phyloP scores from a whole-genome alignment of 1,140 invertebrate species.

The Cylas formicarius region DNA sequence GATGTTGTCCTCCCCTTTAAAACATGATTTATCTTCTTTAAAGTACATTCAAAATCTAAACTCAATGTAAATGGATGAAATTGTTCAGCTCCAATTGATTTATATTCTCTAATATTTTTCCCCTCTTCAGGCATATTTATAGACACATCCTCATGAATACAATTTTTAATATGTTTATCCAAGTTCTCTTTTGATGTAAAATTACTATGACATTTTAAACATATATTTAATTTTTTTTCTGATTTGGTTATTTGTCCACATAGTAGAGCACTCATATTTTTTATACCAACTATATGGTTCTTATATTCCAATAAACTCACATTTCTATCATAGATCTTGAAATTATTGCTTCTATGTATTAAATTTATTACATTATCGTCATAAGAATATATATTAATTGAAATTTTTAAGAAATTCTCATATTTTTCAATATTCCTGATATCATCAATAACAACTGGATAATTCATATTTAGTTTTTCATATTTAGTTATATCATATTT shows the following conservation, averaged over 20 bases:
- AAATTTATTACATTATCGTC: slow-evolving; percentile 12
- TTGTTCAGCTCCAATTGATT: slow-evolving; percentile 5
- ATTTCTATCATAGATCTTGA: slow-evolving; percentile 10
- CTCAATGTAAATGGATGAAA: slow-evolving; percentile 1
- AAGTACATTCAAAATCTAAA: slow-evolving; percentile 2
- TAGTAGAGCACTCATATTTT: slow-evolving; percentile 10
- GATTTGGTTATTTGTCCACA: slow-evolving; percentile 6
- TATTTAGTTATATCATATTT: slow-evolving; percentile 14
- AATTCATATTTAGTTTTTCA: slow-evolving; percentile 13
- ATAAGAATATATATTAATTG: slow-evolving; percentile 8
- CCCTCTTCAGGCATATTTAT: slow-evolving; percentile 3
- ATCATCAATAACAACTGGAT: slow-evolving; percentile 7
- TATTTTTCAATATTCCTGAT: slow-evolving; percentile 15
- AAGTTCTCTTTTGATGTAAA: slow-evolving; percentile 4
- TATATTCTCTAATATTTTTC: slow-evolving; percentile 6
- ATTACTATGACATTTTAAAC: slow-evolving; percentile 4
- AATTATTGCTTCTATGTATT: slow-evolving; percentile 7
- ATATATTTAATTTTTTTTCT: slow-evolving; percentile 8
- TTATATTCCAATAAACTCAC: slow-evolving; percentile 16
- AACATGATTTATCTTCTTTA: not conserved
- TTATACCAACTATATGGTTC: slow-evolving; percentile 12
- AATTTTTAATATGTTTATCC: slow-evolving; percentile 1
- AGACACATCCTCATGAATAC: not conserved
- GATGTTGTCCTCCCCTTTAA: not conserved
- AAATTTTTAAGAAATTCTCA: slow-evolving; percentile 15